Conservation (phyloP, 2,888 invertebrate genomes). For the Agrotis clavis region DNA sequence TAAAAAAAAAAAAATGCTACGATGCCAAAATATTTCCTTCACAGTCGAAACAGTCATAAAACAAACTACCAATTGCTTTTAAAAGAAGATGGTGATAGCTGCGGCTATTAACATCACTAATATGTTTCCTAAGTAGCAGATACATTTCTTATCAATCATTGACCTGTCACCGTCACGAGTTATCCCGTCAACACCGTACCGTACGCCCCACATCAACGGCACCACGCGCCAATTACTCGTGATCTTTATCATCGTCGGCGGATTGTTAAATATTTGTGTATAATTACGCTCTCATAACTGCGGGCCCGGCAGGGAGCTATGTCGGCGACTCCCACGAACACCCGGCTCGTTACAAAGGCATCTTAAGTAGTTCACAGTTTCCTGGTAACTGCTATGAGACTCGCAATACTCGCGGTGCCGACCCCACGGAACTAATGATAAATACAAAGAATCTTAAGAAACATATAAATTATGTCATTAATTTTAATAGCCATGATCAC, state of each 20-base stretch:
- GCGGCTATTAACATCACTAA: background rate
- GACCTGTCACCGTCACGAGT: background rate
- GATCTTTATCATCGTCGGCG: constrained; percentile 44
- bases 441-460: constrained; percentile 9
- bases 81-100: no score
- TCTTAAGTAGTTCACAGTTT: constrained; percentile 47
- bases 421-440: constrained; percentile 21
- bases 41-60: background rate
- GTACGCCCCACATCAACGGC: background rate
- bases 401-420: no score
- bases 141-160: background rate
- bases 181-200: background rate
- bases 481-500: constrained; percentile 7
- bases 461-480: constrained; percentile 41
- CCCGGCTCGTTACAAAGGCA: constrained; percentile 36
- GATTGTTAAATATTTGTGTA: constrained; percentile 57
- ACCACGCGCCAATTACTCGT: constrained; percentile 30
- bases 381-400: constrained; percentile 34
- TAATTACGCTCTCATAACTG: constrained; percentile 52
- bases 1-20: no score
- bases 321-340: constrained; percentile 37
- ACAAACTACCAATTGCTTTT: no score
- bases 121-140: background rate
- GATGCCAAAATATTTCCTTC: background rate
- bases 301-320: constrained; percentile 25